Evolutionary conservation across 64 coral and sea anemone species (phyloP).

Genomic region (Dendrophyllia cribrosa): DNA sequence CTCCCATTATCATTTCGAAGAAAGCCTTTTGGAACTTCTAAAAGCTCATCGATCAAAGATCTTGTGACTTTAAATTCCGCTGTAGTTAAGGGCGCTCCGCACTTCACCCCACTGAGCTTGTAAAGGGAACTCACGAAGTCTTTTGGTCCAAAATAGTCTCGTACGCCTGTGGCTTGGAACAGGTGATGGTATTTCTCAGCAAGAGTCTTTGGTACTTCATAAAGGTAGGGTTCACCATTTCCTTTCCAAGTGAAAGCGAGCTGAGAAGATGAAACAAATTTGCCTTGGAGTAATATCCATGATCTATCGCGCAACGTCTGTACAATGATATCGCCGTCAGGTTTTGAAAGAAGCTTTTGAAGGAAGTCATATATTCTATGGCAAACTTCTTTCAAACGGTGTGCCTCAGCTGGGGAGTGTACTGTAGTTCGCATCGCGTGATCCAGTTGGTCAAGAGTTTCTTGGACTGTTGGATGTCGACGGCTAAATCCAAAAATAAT

Average conservation of each 20-base stretch:
- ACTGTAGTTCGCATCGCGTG: neutral
- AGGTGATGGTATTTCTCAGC: slow-evolving; percentile 34
- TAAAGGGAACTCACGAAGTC: slow-evolving; percentile 68
- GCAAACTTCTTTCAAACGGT: slow-evolving; percentile 3
- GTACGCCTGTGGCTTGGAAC: slow-evolving; percentile 60
- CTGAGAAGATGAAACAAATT: slow-evolving; percentile 64
- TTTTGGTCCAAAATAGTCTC: slow-evolving; percentile 16
- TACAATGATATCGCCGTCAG: neutral
- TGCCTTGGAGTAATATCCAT: slow-evolving; percentile 78
- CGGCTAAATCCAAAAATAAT: slow-evolving; percentile 59
- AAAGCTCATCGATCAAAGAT: slow-evolving; percentile 53
- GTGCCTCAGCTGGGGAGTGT: neutral
- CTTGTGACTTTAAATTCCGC: slow-evolving; percentile 67
- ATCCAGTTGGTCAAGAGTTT: slow-evolving; percentile 66
- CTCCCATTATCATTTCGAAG: slow-evolving; percentile 43
- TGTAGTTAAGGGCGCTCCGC: neutral
- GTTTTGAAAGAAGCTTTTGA: slow-evolving; percentile 12
- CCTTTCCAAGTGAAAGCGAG: slow-evolving; percentile 82
- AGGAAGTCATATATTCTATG: slow-evolving; percentile 54
- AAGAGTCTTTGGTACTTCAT: slow-evolving; percentile 53
- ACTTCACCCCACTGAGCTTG: slow-evolving; percentile 37
- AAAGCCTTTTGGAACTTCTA: neutral
- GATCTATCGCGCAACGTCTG: slow-evolving; percentile 23
- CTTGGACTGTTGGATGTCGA: slow-evolving; percentile 34
- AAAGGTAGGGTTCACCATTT: slow-evolving; percentile 80